Base-by-base conservation (phyloP, 2,797 vertebrate species). In the Botia kubotai region DNA sequence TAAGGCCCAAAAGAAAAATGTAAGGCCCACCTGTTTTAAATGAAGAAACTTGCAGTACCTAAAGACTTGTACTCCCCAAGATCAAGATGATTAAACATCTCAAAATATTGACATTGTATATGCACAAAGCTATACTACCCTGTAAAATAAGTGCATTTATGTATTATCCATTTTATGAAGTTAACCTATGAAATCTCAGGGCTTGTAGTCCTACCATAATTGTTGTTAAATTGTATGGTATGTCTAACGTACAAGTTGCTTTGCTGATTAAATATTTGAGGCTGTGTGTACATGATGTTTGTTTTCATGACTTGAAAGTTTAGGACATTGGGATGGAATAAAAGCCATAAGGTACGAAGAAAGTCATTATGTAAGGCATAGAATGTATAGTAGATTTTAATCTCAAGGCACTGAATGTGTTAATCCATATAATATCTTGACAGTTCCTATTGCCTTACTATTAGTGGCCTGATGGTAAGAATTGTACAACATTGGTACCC, bases 121-220 rank as follows among this genome's bases (percentile, higher is more conserved):
- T 92, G 88, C 89, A 90, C 87, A 82, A 71, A 86, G 69, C 57
- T 85, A 68, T 81, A 39, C 36, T 86, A 57, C 86, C 84, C 74
- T 88, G 75, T 86, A 46, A 46, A n/a, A 46, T 26, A 65, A 83
- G 55, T 84, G 82, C 85, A 81, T 81, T 80, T 65, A 70, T 84
- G 82, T 76, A 79, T 82, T 85, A 85, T 86, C 84, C 6, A 16
- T 86, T 86, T 79, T 58, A 85, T 86, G 71, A 87, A 86, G 76
- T 83, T 58, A 62, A 77, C 78, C 33, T 83, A 80, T 80, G 77
- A 86, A 84, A 90, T 91, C 91, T 93, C 91, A 92, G 92, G 92
- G 89, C 90, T 89, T 87, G 77, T 79, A 62, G 88, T 90, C 87
- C 83, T 84, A 80, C 75, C 82, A 57, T 87, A 82, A 43, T 43